Base-by-base conservation (phyloP, 92 coral and sea anemone species). In the Siderastrea siderea region DNA sequence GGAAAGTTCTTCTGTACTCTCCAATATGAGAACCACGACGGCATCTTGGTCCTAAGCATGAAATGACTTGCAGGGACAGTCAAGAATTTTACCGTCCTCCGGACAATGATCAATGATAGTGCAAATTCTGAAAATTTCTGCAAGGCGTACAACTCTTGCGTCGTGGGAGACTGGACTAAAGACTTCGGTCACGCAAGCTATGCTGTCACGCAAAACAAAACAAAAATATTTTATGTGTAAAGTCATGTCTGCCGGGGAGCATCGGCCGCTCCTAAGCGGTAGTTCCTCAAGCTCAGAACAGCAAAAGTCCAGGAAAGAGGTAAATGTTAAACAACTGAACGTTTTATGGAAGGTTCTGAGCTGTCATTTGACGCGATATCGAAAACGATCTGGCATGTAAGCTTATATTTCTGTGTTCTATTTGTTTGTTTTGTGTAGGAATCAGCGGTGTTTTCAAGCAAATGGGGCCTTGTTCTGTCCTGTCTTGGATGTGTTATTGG, bases 401-500 rank as follows among this genome's bases (percentile, higher is more conserved):
- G 19, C 6, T 5, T 26, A 13, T 10, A 5, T 60, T 9, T 38
- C 47, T 64, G 3, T 58, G 57, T 46, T 64, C 38, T n/a, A 3
- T 16, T 14, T 68, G 45, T 6, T 54, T 51, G 3, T 68, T 38
- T 70, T 52, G 13, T 17, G 3, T 43, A 90, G 90, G 55, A 51
- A 10, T 14, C 84, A 7, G 46, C 67, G 38, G 90, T 79, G 74
- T 90, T 91, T 81, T 81, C 80, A 59, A 84, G 91, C 91, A 93
- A 93, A 79, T 71, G 90, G 81, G 95, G 98, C 26, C 92, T 95
- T 26, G 77, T 91, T n/a, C 63, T 94, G 52, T 93, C 98, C 6
- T 95, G 98, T 60, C 91, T 95, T 47, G 98, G 98, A 4, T 95
- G 98, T 72, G 96, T 93, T 10, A 88, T 95, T 71, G 98, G 96